Evolutionary conservation across 2,888 invertebrate genomes (phyloP), one percentile per base, ranked within the genome.

Genomic region (Zonitis immaculata): DNA sequence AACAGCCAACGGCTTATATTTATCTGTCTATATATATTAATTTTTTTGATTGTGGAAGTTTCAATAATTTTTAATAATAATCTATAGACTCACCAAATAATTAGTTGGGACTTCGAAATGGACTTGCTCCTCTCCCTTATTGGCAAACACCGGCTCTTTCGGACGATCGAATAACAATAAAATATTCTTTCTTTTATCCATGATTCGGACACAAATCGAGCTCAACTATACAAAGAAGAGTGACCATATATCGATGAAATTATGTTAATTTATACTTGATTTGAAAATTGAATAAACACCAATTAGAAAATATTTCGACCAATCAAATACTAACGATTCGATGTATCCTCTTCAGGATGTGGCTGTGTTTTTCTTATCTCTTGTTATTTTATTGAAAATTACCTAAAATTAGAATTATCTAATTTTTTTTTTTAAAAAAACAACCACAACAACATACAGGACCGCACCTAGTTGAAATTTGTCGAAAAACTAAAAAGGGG

Each of bases 81-180:
- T 32, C 12, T 11, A 5, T 22, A 12, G 8, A 77, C 82, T 82
- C 75, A 87, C 87, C 80, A 86, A 67, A 61, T 81, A 81, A 57
- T 80, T 76, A 48, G 79, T 71, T 0, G 83, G 82, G 3, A 87
- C 78, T 59, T 84, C 80, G 58, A 86, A 86, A n/a, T 82, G 73
- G 14, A 78, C 74, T 54, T 79, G 79, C 0, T 83, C 82, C 7
- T 82, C 81, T 2, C 87, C 87, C 74, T 89, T 90, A 59, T 84
- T 83, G 76, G 87, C 82, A 75, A 88, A 89, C 54, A 86, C 81
- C 0, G 89, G 89, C 74, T 89, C 89, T 57, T 81, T 79, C 9
- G 89, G 88, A 39, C 88, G 83, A 67, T 89, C 86, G 75, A 86
- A 88, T 61, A 89, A 80, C 64, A 84, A 73, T 62, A 85, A 73